A percentile compares a stretch with the other conserved stretches of the same genome.
phyloP scores from a whole-genome alignment of 1,140 invertebrate genomes.

The Drosophila dunni region DNA sequence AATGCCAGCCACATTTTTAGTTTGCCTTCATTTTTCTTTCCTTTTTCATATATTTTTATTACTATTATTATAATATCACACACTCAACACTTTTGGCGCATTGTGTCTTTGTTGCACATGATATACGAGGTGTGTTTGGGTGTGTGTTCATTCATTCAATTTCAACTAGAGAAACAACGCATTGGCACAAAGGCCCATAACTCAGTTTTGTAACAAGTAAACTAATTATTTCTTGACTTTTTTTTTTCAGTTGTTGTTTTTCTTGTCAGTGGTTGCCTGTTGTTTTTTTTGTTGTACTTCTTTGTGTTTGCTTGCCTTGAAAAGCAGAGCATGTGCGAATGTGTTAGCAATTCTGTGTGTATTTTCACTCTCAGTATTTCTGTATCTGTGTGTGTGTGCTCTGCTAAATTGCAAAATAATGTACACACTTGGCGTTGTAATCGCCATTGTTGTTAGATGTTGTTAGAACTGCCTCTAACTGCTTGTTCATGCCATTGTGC shows the following conservation, averaged over 20 bases:
- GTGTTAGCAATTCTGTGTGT: slow-evolving; percentile 15
- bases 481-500: slow-evolving; percentile 79
- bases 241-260: slow-evolving; percentile 56
- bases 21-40: slow-evolving; percentile 6
- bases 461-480: slow-evolving; percentile 73
- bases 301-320: slow-evolving; percentile 54
- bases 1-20: slow-evolving; percentile 25
- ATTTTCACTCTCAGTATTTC: slow-evolving; percentile 11
- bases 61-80: slow-evolving; percentile 66
- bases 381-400: slow-evolving; percentile 29
- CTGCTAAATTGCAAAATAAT: slow-evolving; percentile 83
- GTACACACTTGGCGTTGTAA: slow-evolving; percentile 82
- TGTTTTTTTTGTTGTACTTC: slow-evolving; percentile 37
- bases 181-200: slow-evolving; percentile 75
- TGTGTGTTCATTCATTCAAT: slow-evolving; percentile 76
- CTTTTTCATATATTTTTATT: slow-evolving; percentile 41
- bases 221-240: slow-evolving; percentile 83
- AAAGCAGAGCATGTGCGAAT: slow-evolving; percentile 16
- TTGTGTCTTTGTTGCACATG: slow-evolving; percentile 48
- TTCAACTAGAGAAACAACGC: slow-evolving; percentile 74
- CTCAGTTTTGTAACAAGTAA: slow-evolving; percentile 81
- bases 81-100: slow-evolving; percentile 66
- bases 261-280: slow-evolving; percentile 40
- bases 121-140: slow-evolving; percentile 25
- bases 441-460: slow-evolving; percentile 70